Evolutionary conservation across 2,888 invertebrate species (phyloP).

Genomic region (Synanthedon myopaeformis): DNA sequence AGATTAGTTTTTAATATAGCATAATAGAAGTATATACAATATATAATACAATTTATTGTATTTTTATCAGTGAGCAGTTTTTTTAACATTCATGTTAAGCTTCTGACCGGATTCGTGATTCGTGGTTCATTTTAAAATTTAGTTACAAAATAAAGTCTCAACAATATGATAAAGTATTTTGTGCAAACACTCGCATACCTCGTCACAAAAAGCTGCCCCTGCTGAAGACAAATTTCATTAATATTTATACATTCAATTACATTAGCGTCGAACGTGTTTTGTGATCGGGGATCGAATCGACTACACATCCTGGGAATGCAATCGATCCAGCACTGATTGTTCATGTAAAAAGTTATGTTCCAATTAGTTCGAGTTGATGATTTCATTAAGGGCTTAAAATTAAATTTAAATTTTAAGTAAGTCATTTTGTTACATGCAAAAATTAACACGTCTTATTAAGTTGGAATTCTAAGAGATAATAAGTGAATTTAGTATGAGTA

Average conservation of each 20-base stretch:
- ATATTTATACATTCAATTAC: constrained; percentile 47
- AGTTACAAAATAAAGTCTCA: background rate
- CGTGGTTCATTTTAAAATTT: no score
- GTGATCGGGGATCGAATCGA: constrained; percentile 21
- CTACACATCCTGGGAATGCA: constrained; percentile 34
- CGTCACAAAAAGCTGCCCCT: background rate
- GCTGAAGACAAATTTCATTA: constrained; percentile 11
- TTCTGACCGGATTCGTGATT: no score
- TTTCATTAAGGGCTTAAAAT: background rate
- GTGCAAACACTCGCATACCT: background rate
- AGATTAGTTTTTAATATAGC: no score
- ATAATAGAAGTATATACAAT: no score
- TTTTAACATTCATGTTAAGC: no score
- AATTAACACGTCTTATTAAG: no score
- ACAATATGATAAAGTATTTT: background rate
- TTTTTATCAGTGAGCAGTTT: no score
- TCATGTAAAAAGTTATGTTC: constrained; percentile 11
- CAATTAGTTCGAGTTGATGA: background rate
- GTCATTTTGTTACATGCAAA: no score
- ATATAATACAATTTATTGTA: no score
- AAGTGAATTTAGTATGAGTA: no score
- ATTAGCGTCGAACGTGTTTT: constrained; percentile 35
- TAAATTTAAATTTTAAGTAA: background rate
- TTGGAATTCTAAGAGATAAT: no score
- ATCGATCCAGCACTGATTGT: constrained; percentile 24